A percentile compares a stretch with the other conserved stretches of the same genome.
These are phyloP conservation scores for Clivina fossor DNA, from an alignment of 2,888 invertebrate species.

Conservation along the genomic window DNA sequence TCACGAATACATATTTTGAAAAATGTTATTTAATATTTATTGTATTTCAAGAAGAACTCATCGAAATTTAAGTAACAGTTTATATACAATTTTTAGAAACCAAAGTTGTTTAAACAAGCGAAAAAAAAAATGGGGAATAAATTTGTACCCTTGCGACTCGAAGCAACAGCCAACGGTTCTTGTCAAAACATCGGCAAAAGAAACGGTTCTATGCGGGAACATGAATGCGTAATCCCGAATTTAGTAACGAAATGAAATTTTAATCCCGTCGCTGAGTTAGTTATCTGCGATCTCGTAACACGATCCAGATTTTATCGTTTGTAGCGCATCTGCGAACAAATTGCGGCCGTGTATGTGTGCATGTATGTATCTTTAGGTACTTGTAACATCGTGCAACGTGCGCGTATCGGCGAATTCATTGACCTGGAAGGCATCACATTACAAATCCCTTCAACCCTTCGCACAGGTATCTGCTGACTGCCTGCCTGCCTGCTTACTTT, in stretches of 20 bases:
- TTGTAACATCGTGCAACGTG: conserved; percentile 13
- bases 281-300: conserved; percentile 26
- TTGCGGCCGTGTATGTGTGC: conserved; percentile 27
- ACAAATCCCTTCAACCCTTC: conserved; percentile 39
- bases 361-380: conserved; percentile 11
- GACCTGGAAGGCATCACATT: conserved; percentile 42
- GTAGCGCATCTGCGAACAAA: conserved; percentile 16
- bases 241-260: conserved; percentile 20
- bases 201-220: conserved; percentile 3
- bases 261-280: conserved; percentile 22
- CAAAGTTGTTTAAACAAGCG: too few species aligned
- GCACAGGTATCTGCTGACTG: conserved; percentile 35
- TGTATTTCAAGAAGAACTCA: too few species aligned
- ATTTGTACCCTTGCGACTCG: too few species aligned
- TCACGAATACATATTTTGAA: too few species aligned
- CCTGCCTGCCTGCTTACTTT: conserved; percentile 6
- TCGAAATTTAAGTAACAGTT: too few species aligned
- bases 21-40: too few species aligned
- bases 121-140: too few species aligned
- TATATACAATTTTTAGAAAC: too few species aligned
- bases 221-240: conserved; percentile 16
- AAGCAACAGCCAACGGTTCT: conserved; percentile 9
- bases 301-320: conserved; percentile 22
- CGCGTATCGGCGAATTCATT: conserved; percentile 15
- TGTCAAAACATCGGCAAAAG: conserved; percentile 11